Base-by-base conservation (phyloP, 2,113 vertebrate genomes). In the Meles meles region DNA sequence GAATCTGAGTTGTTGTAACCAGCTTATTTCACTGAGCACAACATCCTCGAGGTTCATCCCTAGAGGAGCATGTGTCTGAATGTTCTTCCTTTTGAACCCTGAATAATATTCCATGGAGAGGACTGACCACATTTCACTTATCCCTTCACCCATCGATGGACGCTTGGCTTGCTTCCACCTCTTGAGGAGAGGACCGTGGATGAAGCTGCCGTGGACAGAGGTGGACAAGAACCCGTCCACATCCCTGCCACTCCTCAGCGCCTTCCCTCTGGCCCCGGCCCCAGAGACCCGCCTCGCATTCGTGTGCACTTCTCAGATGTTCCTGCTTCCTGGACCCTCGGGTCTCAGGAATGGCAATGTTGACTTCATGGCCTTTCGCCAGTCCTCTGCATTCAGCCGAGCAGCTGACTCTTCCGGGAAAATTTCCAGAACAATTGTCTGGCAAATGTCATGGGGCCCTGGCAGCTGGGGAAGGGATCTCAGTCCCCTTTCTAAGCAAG, bases 201-300 rank as follows among this genome's bases (percentile, higher is more conserved):
- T 23, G 74, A 29, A 0, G 7, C 49, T 20, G 52, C 14, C 10
- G 5, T 29, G 49, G 39, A n/a, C 21, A 29, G 4, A 0, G 2
- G 14, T n/a, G 34, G 37, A 2, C 37, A 34, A 7, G 3, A 7
- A 31, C 3, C 12, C 3, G 0, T 27, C 44, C 44, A 59, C 49
- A 5, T n/a, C 13, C 3, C 44, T 21, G 10, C 15, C 23, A 2
- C 34, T 17, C 13, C 59, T 52, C 9, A 1, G 49, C 3, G 5
- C 61, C 77, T 63, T 17, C 12, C 7, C 29, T 39, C 39, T 23
- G 9, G n/a, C 15, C 34, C n/a, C 1, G 0, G 21, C 5, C 37
- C 42, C 42, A 3, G 31, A 20, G 8, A 7, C 52, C 1, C 3
- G 7, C 80, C 44, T n/a, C 3, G 7, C 1, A 34, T 39, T 47